These are phyloP conservation scores for Polypterus bichir DNA, from an alignment of 2,113 vertebrate genomes.

Conservation along the genomic window DNA sequence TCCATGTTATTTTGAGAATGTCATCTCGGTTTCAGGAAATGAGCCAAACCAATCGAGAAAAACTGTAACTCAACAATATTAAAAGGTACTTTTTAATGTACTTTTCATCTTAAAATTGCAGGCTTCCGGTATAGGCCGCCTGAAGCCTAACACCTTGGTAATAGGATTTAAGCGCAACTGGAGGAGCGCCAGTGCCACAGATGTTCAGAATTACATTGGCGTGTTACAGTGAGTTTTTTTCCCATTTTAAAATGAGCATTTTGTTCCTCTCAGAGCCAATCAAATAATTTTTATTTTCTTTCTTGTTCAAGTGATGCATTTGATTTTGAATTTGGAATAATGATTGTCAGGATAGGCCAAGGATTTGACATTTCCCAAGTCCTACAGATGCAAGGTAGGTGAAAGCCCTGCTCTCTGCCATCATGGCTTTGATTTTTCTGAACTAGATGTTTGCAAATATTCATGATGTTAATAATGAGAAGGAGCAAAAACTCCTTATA, in stretches of 20 bases:
- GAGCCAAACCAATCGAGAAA: no score
- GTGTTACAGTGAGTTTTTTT: slow-evolving; percentile 77
- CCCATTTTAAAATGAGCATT: not conserved
- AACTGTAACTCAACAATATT: no score
- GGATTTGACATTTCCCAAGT: slow-evolving; percentile 85
- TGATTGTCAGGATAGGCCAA: slow-evolving; percentile 71
- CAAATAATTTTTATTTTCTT: slow-evolving; percentile 2
- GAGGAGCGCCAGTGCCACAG: slow-evolving; percentile 46
- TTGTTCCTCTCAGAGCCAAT: not conserved
- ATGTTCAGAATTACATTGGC: slow-evolving; percentile 77
- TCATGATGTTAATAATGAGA: no score
- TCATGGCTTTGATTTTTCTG: no score
- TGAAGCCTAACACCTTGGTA: slow-evolving; percentile 88
- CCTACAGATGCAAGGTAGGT: slow-evolving; percentile 78
- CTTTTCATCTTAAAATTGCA: slow-evolving; percentile 23
- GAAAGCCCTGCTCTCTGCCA: no score
- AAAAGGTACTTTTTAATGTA: not conserved
- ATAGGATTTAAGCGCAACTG: slow-evolving; percentile 88
- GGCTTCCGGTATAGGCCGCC: slow-evolving; percentile 83
- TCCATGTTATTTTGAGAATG: no score
- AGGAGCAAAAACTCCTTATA: no score
- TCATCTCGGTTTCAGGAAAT: no score
- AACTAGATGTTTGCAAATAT: no score
- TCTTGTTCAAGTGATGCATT: slow-evolving; percentile 70
- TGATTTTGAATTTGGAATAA: slow-evolving; percentile 81